A percentile compares a stretch with the other conserved stretches of the same genome.
Conservation (phyloP, 2,797 vertebrate species). For the Sorex maritimensis region DNA sequence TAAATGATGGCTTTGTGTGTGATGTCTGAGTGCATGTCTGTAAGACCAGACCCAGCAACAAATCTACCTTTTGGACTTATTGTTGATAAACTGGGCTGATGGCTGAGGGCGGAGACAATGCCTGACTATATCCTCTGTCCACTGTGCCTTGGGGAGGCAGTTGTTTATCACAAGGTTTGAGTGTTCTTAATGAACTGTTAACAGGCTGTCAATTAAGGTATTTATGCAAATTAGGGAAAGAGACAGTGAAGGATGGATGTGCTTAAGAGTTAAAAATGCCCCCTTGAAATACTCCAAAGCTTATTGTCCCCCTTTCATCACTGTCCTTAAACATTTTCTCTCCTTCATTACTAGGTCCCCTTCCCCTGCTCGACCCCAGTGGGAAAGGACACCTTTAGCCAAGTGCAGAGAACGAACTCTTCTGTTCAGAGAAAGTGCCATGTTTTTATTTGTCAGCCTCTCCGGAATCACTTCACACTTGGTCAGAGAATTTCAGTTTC, state of each 20-base stretch:
- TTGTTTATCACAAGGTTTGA: slow-evolving; percentile 87
- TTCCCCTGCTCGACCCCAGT: neutral
- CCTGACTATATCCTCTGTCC: slow-evolving; percentile 79
- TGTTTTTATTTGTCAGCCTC: neutral
- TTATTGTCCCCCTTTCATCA: slow-evolving; percentile 84
- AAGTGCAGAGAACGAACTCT: neutral
- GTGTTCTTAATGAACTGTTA: slow-evolving; percentile 90
- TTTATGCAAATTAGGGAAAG: slow-evolving; percentile 88
- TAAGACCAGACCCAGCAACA: slow-evolving; percentile 18
- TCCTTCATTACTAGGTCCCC: slow-evolving; percentile 49
- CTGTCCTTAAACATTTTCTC: slow-evolving; percentile 72
- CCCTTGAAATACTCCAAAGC: slow-evolving; percentile 83
- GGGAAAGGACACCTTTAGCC: neutral
- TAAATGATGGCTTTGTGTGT: slow-evolving; percentile 50
- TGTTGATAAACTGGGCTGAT: slow-evolving; percentile 76
- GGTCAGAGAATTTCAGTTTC: slow-evolving; percentile 10
- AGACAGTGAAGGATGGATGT: slow-evolving; percentile 89
- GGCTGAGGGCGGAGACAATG: slow-evolving; percentile 75
- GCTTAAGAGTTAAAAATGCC: slow-evolving; percentile 78
- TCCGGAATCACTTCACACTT: neutral
- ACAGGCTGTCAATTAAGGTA: slow-evolving; percentile 90
- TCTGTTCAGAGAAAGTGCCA: neutral
- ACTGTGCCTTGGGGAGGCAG: slow-evolving; percentile 70
- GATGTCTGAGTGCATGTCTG: slow-evolving; percentile 24
- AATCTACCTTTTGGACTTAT: slow-evolving; percentile 69